Conservation (phyloP, 2,797 vertebrate genomes). For the Channa striata region DNA sequence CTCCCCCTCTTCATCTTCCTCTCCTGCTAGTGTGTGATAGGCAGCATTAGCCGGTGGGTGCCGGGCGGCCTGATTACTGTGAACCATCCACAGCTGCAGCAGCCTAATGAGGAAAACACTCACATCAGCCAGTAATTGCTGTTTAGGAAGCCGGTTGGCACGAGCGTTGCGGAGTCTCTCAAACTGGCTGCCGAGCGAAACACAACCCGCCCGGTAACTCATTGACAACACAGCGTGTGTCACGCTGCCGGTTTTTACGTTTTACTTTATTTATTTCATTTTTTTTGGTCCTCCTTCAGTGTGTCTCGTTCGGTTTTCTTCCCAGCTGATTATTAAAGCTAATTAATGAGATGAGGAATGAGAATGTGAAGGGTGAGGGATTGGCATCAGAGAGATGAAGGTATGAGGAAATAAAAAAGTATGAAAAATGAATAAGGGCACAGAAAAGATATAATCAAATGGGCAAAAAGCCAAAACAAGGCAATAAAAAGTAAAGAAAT, state of each 20-base stretch:
- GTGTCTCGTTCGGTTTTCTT: constrained; percentile 52
- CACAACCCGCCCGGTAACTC: constrained; percentile 52
- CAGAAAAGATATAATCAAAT: background rate
- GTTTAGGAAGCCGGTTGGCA: constrained; percentile 79
- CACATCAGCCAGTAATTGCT: constrained; percentile 79
- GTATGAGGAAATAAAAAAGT: constrained; percentile 5
- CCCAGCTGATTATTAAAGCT: constrained; percentile 45
- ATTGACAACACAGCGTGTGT: constrained; percentile 59
- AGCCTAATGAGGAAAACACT: constrained; percentile 82
- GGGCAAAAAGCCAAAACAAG: constrained; percentile 2
- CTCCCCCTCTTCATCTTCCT: constrained; percentile 35
- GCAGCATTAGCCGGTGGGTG: constrained; percentile 69
- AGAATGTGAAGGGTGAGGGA: constrained; percentile 10
- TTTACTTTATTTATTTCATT: background rate
- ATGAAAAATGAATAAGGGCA: constrained; percentile 12
- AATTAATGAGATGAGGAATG: constrained; percentile 56
- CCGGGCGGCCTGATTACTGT: constrained; percentile 73
- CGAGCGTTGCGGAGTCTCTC: constrained; percentile 43
- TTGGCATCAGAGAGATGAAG: background rate
- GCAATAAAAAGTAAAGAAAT: constrained; percentile 1
- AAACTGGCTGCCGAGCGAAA: constrained; percentile 61
- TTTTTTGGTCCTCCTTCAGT: constrained; percentile 21
- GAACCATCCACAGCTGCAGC: constrained; percentile 79
- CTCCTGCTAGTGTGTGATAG: constrained; percentile 59
- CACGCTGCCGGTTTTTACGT: constrained; percentile 45